Evolutionary conservation across 2,113 vertebrate species (phyloP).

Genomic region (Ictidomys tridecemlineatus): DNA sequence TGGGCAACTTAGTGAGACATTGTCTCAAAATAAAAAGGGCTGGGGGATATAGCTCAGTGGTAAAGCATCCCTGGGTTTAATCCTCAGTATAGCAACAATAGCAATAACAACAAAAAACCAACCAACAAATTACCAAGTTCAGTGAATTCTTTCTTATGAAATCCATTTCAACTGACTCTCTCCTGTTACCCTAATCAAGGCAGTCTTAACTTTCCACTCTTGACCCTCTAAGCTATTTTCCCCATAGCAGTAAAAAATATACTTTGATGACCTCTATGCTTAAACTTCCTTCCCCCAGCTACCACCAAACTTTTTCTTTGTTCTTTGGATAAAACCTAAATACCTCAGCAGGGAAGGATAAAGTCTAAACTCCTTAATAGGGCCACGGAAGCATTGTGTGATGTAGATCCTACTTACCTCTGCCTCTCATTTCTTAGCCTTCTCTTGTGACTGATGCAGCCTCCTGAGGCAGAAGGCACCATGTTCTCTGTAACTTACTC

Average conservation of each 20-base stretch:
- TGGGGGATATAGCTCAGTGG: not conserved
- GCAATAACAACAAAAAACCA: not conserved
- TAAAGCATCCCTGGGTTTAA: not conserved
- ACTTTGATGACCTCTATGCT: constrained; percentile 1
- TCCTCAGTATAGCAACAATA: not conserved
- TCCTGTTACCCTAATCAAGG: not conserved
- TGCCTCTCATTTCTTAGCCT: not conserved
- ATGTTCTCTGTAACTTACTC: not conserved
- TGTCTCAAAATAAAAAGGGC: too few relatives aligned
- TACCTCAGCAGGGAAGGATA: not conserved
- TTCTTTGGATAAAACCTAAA: constrained; percentile 61
- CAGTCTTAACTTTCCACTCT: not conserved
- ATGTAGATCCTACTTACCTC: not conserved
- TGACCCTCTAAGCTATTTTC: constrained; percentile 21
- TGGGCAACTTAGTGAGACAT: not conserved
- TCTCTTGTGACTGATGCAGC: not conserved
- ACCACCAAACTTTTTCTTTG: constrained; percentile 49
- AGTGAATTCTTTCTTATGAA: constrained; percentile 13
- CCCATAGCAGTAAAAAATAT: constrained; percentile 38
- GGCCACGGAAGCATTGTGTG: not conserved
- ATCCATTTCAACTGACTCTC: not conserved
- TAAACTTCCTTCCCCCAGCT: not conserved
- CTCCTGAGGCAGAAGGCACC: not conserved
- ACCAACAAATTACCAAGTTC: constrained; percentile 10
- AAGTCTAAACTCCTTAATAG: constrained; percentile 56